Base-by-base conservation (phyloP, 2,797 vertebrate genomes). In the Xenopus petersii region DNA sequence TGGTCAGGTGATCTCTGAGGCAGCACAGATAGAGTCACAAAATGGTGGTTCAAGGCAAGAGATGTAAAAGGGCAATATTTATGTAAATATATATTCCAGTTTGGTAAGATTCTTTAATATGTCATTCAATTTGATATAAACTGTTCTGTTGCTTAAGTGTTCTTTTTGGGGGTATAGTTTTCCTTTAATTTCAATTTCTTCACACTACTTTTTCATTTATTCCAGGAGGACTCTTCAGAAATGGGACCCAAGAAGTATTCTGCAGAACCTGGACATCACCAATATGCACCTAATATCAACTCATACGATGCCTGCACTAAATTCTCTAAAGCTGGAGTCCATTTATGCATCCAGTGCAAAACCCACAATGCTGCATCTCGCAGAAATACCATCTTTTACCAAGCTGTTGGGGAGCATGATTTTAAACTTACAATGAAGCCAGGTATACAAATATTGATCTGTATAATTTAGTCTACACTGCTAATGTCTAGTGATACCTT, bases 401-500 rank as follows among this genome's bases (percentile, higher is more conserved):
- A 66, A 66, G 16, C 93, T 8, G 67, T 86, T 56, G 93, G 92
- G 84, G 84, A 82, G 33, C 90, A 93, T 1, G 80, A 83, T 54
- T 8, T 83, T 62, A 80, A 80, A 79, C 0, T 92, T 60, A 48
- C 66, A 56, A 0, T 89, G 12, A 86, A 46, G 81, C 85, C 88
- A 88, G 87, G 94, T 93, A 59, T 10, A 36, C 60, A 51, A 12
- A 51, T 51, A 51, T 51, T 12, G 5, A 42, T 6, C 36, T 42
- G 36, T 42, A 42, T 42, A 42, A 42, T 42, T 42, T 42, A 42
- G 36, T 42, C 36, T 42, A 42, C 36, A 42, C 5, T 42, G 36
- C 36, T 42, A 42, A 42, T 42, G 36, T 10, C 10, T 15, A 12
- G 1, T 64, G 24, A 65, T 13, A 33, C 75, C 75, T 56, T 51